phyloP scores from a whole-genome alignment of 2,797 vertebrate genomes.

The Callimico goeldii region DNA sequence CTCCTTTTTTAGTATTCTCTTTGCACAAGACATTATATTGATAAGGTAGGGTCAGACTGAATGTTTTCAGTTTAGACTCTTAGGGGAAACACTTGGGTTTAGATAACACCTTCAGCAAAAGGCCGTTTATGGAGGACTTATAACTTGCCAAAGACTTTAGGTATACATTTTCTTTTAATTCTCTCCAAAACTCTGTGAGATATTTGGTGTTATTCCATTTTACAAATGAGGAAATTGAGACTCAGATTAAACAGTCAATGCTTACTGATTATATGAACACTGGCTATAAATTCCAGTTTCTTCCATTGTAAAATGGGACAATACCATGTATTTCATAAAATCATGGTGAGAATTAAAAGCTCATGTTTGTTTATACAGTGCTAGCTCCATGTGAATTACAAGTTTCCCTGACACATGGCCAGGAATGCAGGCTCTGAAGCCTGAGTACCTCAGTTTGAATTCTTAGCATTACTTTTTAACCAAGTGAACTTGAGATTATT shows the following conservation, averaged over 20 bases:
- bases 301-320: not conserved
- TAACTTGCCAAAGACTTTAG: not conserved
- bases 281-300: not conserved
- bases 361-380: not conserved
- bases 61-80: not conserved
- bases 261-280: not conserved
- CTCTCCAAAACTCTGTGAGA: not conserved
- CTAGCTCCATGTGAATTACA: not conserved
- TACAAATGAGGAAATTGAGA: slow-evolving; percentile 8
- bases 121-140: not conserved
- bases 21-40: not conserved
- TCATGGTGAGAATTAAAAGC: not conserved
- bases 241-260: not conserved
- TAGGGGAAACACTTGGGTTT: not conserved
- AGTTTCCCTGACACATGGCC: not conserved
- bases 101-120: not conserved
- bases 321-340: not conserved
- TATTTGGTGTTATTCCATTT: not conserved
- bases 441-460: not conserved
- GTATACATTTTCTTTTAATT: not conserved
- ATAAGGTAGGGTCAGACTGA: slow-evolving; percentile 1
- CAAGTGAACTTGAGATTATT: not conserved
- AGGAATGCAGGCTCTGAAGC: not conserved
- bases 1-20: not conserved
- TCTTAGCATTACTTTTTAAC: not conserved